These are phyloP conservation scores for Athalia circularis DNA, from an alignment of 2,888 invertebrate species.

Conservation along the genomic window DNA sequence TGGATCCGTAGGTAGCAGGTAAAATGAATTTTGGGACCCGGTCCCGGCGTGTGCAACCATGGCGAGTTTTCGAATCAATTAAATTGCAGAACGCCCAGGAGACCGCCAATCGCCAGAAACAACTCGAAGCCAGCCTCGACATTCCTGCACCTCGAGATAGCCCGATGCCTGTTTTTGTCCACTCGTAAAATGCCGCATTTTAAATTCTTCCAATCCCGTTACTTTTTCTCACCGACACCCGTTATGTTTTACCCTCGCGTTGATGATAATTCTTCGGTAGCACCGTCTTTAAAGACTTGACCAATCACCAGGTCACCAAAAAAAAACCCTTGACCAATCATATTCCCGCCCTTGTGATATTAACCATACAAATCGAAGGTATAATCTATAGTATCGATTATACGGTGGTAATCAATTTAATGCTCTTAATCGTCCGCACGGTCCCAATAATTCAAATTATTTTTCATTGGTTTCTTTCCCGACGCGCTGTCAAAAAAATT, in stretches of 20 bases:
- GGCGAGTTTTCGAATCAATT: slow-evolving; percentile 25
- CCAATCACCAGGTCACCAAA: slow-evolving; percentile 19
- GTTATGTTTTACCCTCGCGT: slow-evolving; percentile 6
- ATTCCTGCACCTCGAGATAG: slow-evolving; percentile 34
- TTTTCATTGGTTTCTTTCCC: slow-evolving; percentile 37
- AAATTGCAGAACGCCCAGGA: slow-evolving; percentile 23
- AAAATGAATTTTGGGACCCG: slow-evolving; percentile 27
- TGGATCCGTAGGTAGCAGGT: slow-evolving; percentile 36
- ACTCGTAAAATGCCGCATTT: slow-evolving; percentile 32
- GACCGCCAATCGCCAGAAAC: slow-evolving; percentile 3
- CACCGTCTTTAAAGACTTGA: not conserved
- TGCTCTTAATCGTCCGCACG: slow-evolving; percentile 35
- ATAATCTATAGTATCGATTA: slow-evolving; percentile 38
- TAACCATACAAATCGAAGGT: slow-evolving; percentile 8
- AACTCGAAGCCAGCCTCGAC: slow-evolving; percentile 22
- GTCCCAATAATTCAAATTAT: slow-evolving; percentile 35
- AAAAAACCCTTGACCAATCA: not conserved
- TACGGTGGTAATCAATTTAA: slow-evolving; percentile 45
- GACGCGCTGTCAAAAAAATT: not conserved
- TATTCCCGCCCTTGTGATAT: not conserved
- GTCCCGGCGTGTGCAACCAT: slow-evolving; percentile 6
- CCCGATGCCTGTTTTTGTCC: slow-evolving; percentile 20
- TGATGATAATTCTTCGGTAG: not conserved
- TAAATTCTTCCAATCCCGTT: slow-evolving; percentile 34
- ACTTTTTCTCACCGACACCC: slow-evolving; percentile 21